Evolutionary conservation across 2,888 invertebrate genomes (phyloP).

Genomic region (Neria commutata): DNA sequence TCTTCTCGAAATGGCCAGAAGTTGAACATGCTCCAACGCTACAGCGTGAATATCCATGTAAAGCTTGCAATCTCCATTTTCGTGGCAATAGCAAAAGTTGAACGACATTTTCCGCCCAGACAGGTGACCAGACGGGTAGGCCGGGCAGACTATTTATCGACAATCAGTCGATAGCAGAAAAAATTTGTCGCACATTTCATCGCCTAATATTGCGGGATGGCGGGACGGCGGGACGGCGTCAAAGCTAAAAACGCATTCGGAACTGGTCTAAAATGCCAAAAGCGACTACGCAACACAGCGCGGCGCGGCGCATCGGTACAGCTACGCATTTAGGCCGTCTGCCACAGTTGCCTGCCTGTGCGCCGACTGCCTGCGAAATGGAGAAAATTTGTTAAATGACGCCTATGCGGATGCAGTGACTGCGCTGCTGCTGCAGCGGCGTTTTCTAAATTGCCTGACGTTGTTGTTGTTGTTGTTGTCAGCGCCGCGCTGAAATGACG

Average conservation of each 20-base stretch:
- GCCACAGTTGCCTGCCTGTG: too few species aligned
- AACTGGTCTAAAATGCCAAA: conserved; percentile 25
- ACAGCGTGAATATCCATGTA: too few species aligned
- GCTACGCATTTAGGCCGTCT: background rate
- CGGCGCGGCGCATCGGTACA: too few species aligned
- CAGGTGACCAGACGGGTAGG: background rate
- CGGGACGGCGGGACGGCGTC: too few species aligned
- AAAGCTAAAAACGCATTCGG: conserved; percentile 13
- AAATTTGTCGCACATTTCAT: background rate
- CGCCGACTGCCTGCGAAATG: too few species aligned
- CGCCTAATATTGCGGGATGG: too few species aligned
- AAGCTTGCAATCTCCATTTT: background rate
- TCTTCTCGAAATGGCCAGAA: background rate
- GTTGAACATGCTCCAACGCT: too few species aligned
- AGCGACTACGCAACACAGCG: background rate
- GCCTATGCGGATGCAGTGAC: background rate
- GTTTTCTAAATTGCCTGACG: background rate
- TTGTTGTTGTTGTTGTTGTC: too few species aligned
- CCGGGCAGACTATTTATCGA: too few species aligned
- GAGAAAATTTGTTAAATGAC: conserved; percentile 3
- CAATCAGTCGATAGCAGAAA: too few species aligned
- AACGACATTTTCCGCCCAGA: background rate
- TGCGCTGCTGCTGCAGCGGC: background rate
- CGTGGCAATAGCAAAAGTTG: background rate
- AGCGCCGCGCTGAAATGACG: too few species aligned